These are phyloP conservation scores for Pristiophorus japonicus DNA, from an alignment of 2,113 vertebrate species.

Conservation along the genomic window DNA sequence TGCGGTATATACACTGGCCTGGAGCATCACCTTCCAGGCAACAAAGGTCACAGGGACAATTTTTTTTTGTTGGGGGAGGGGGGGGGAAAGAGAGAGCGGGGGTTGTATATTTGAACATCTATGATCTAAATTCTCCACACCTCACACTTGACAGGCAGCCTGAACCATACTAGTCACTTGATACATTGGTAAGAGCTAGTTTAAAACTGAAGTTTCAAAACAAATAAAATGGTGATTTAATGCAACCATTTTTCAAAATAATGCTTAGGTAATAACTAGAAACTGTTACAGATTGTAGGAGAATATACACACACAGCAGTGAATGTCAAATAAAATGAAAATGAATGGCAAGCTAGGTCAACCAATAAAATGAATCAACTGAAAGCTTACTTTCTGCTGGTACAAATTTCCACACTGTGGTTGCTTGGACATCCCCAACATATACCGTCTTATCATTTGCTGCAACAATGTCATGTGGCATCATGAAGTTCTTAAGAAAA, in stretches of 20 bases:
- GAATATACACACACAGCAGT: not conserved
- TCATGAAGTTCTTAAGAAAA: constrained; percentile 70
- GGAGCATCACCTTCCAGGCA: not conserved
- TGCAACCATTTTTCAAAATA: not conserved
- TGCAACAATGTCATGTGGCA: constrained; percentile 83
- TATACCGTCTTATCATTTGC: constrained; percentile 69
- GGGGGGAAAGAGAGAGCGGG: too few species aligned
- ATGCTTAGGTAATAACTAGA: not conserved
- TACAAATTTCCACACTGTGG: constrained; percentile 74
- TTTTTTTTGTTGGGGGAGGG: too few species aligned
- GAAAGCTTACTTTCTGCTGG: constrained; percentile 72
- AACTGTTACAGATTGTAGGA: too few species aligned
- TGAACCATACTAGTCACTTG: not conserved
- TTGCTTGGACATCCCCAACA: constrained; percentile 68
- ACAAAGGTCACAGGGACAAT: not conserved
- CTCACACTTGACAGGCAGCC: not conserved
- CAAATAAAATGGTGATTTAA: not conserved
- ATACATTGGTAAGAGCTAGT: not conserved
- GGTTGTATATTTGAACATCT: not conserved
- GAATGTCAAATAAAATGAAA: not conserved
- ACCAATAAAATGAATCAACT: not conserved
- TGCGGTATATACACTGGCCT: not conserved
- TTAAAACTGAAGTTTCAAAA: constrained; percentile 18
- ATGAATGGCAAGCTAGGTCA: not conserved
- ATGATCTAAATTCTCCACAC: not conserved